phyloP scores from a whole-genome alignment of 2,888 invertebrate species.

The Onchidella celtica region DNA sequence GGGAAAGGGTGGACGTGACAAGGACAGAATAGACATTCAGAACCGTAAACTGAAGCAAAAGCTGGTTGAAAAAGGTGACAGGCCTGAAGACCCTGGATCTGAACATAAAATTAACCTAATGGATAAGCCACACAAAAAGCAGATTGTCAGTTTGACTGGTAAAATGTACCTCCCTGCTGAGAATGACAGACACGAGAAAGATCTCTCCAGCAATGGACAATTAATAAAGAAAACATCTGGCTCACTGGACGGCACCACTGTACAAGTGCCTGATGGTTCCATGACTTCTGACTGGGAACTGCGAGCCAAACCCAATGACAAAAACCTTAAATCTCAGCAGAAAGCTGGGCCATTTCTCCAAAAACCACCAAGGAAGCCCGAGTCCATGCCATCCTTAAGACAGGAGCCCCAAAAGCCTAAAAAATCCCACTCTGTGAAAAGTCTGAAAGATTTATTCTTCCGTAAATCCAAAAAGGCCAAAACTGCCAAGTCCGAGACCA shows the following conservation, averaged over 20 bases:
- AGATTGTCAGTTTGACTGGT: too few relatives aligned
- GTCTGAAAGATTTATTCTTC: slow-evolving; percentile 12
- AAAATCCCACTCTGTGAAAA: not conserved
- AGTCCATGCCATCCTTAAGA: not conserved
- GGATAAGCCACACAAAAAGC: too few relatives aligned
- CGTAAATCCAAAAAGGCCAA: slow-evolving; percentile 7
- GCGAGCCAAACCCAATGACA: not conserved
- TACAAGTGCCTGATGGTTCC: too few relatives aligned
- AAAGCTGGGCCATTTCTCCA: too few relatives aligned
- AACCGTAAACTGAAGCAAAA: not conserved
- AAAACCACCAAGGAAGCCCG: not conserved
- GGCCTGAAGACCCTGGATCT: too few relatives aligned
- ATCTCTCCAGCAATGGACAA: too few relatives aligned
- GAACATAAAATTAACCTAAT: too few relatives aligned
- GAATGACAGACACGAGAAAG: too few relatives aligned
- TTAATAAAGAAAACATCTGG: too few relatives aligned
- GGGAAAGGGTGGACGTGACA: not conserved
- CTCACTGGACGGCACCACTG: too few relatives aligned
- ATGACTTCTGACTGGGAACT: too few relatives aligned
- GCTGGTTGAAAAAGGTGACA: not conserved
- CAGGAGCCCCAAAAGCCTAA: not conserved
- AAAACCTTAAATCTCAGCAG: not conserved
- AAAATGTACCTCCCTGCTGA: too few relatives aligned
- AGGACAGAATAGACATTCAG: not conserved
- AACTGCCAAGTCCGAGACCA: not conserved